Base-by-base conservation (phyloP, 2,888 invertebrate species). In the Cryptosula pallasiana region DNA sequence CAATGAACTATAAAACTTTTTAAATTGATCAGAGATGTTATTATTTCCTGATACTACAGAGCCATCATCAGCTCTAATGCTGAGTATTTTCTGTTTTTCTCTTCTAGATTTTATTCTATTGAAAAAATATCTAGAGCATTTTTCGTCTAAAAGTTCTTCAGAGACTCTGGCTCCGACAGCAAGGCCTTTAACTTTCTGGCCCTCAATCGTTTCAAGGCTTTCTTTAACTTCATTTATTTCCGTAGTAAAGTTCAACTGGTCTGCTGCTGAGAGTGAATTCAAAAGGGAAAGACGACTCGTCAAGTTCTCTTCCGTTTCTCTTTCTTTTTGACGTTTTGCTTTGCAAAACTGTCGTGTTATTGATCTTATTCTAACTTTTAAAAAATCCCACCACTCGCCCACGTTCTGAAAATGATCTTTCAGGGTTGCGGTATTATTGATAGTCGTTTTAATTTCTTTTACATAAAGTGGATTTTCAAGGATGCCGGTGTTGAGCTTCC, bases 181-280 rank as follows among this genome's bases (percentile, higher is more conserved):
- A 13, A 57, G 57, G 5, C 23, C 57, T 25, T 25, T 9, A 20
- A 45, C 9, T 45, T 20, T 45, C 9, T 45, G 9, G 20, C 20
- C 9, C 45, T 5, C 55, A 20, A 55, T 20, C 23, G 23, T n/a
- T 25, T 23, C 25, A 5, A n/a, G 13, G 23, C 25, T 55, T n/a
- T 55, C 55, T 25, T 55, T 55, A 20, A 63, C n/a, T 57, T 57
- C 57, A 9, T n/a, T n/a, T n/a, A n/a, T n/a, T n/a, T n/a, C n/a
- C n/a, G n/a, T n/a, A n/a, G n/a, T n/a, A n/a, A n/a, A n/a, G n/a
- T n/a, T n/a, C n/a, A n/a, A n/a, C n/a, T n/a, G n/a, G n/a, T n/a
- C n/a, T n/a, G n/a, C n/a, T n/a, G n/a, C n/a, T n/a, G n/a, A n/a
- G n/a, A n/a, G n/a, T n/a, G n/a, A n/a, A n/a, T n/a, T n/a, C n/a